Evolutionary conservation across 2,888 invertebrate genomes (phyloP), one percentile per base, ranked within the genome.

Genomic region (Caenorhabditis sulstoni): DNA sequence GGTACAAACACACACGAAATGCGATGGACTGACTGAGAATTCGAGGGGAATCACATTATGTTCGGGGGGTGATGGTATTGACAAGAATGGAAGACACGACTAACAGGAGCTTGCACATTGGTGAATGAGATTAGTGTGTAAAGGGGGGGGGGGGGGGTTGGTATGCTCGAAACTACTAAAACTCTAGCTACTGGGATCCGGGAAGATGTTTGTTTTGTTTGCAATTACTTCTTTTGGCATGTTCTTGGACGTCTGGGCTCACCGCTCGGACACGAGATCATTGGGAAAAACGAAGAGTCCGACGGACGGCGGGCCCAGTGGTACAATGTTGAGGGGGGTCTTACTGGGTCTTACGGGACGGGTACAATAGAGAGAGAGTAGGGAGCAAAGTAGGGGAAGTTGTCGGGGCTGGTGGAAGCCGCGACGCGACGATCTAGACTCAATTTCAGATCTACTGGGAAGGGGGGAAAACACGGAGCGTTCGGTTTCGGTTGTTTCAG

Each of bases 1-100:
- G 58, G 41, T 47, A 62, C 29, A 29, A 29, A 29, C 29, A 29
- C 29, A 29, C 59, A 73, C 39, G 55, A 66, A 73, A 73, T 73
- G 64, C 71, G 62, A 49, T 37, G 45, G 29, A 37, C 16, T 61
- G 71, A 71, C 71, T 71, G 62, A 71, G 71, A 71, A 57, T 55
- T 53, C 45, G 58, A 57, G 37, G 49, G 55, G 55, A 70, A 70
- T 64, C 62, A 71, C 71, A 64, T 71, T 71, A 64, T 71, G 71
- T 55, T 37, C 8, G 16, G 44, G 23, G 18, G 44, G 41, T 3
- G 11, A 41, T 14, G 41, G 41, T 14, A 14, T 41, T 11, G 70
- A 70, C 70, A 70, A 70, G 70, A 70, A 70, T 70, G 70, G 23
- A 53, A 67, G 62, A 71, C 71, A 71, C 71, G 71, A 71, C 71